These are phyloP conservation scores for Oncorhynchus keta DNA, from an alignment of 2,113 vertebrate genomes.

Conservation along the genomic window DNA sequence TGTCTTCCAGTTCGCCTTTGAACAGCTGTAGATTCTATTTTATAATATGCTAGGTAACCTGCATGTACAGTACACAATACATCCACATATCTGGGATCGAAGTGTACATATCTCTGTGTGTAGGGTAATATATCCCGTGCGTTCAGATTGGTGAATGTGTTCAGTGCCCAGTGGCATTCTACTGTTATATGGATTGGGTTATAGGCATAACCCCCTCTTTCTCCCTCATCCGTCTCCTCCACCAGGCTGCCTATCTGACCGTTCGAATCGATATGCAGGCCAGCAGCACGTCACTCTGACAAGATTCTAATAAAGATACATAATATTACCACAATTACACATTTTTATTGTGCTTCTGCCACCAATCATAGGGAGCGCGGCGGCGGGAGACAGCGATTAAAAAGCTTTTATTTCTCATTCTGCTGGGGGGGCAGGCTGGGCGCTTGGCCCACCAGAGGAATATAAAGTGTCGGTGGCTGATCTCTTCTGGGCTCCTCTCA, in stretches of 20 bases:
- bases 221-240: constrained; percentile 13
- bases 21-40: constrained; percentile 77
- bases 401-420: constrained; percentile 59
- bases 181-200: not conserved
- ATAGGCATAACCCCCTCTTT: not conserved
- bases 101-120: not conserved
- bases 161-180: constrained; percentile 24
- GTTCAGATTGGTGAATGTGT: not conserved
- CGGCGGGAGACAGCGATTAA: constrained; percentile 55
- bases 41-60: no score
- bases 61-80: not conserved
- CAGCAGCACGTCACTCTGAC: constrained; percentile 69
- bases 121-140: not conserved
- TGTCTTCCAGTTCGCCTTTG: constrained; percentile 72
- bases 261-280: constrained; percentile 68
- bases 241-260: constrained; percentile 31
- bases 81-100: not conserved
- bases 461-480: constrained; percentile 71
- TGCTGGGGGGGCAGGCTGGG: constrained; percentile 24
- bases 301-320: constrained; percentile 79
- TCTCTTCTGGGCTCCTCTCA: constrained; percentile 64
- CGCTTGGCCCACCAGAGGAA: constrained; percentile 69
- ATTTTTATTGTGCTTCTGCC: constrained; percentile 65
- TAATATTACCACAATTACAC: constrained; percentile 72
- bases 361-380: constrained; percentile 55